A percentile compares a stretch with the other conserved stretches of the same genome.
Evolutionary conservation across 2,797 vertebrate species (phyloP).

Genomic region (Peromyscus attwateri): DNA sequence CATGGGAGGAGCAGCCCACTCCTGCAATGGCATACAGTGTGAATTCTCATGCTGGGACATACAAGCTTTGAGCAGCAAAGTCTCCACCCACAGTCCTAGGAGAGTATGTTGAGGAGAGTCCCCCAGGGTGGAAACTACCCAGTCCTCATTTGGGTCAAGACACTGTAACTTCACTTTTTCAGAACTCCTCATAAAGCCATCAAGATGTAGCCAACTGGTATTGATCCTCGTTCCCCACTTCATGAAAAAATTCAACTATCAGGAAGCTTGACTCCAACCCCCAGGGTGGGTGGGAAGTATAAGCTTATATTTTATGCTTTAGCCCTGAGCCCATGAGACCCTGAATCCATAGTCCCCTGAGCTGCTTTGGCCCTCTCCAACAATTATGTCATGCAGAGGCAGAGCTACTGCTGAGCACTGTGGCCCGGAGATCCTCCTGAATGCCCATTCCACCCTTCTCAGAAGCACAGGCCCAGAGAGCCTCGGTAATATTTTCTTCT

Average conservation of each 20-base stretch:
- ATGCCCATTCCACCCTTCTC: neutral
- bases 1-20: too few species aligned
- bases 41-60: neutral
- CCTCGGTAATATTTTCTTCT: neutral
- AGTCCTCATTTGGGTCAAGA: neutral
- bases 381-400: neutral
- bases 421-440: neutral
- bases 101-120: neutral
- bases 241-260: neutral
- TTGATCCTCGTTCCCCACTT: neutral
- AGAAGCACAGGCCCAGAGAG: rapidly evolving
- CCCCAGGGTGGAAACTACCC: neutral
- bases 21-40: too few species aligned
- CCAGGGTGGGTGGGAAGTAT: neutral
- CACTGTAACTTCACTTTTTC: neutral
- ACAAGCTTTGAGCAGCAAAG: neutral
- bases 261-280: neutral
- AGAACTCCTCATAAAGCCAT: neutral
- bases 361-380: too few species aligned
- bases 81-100: neutral
- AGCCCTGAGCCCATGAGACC: neutral
- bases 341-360: neutral
- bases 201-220: neutral
- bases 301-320: neutral
- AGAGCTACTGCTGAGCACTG: too few species aligned